Evolutionary conservation across 2,888 invertebrate genomes (phyloP), one percentile per base, ranked within the genome.

Genomic region (Diaprepes abbreviatus): DNA sequence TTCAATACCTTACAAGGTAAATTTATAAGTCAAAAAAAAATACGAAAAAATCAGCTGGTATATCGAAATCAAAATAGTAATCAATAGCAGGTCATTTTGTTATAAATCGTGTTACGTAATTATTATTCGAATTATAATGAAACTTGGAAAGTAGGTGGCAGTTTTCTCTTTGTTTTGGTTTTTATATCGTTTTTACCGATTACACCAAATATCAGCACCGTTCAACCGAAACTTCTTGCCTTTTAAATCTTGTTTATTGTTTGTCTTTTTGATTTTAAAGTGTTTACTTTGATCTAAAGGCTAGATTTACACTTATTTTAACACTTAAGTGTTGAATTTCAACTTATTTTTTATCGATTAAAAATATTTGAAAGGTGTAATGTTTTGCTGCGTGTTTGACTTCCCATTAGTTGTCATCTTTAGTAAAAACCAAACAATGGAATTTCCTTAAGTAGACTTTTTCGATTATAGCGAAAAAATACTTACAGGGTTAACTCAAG

Each of bases 71-170:
- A 54, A 33, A 54, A 54, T 9, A 54, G n/a, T 50, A 33, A 33
- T 45, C 33, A 54, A 55, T 54, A 43, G 9, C 28, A 21, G 55
- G 54, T 54, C 60, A 50, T 21, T 38, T 64, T 33, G 17, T 64
- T 64, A 52, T 54, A 55, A 45, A 19, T 31, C 17, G 5, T 14
- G 19, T 65, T 65, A 21, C 48, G 38, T 58, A 65, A 65, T 65
- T 31, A 10, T 48, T 24, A 57, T 58, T 12, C 57, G 35, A 45
- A 31, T 57, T 33, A 43, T 64, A 57, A 28, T 65, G 65, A 65
- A 65, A 65, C 55, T 65, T 65, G 28, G 65, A 65, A 65, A 65
- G 65, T 65, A 57, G 55, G 33, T 45, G 58, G 9, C 28, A 36
- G 36, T 54, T 59, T 33, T 59, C 45, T 59, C 40, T 59, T 38